These are phyloP conservation scores for Amphibalanus amphitrite DNA, from an alignment of 1,140 invertebrate genomes.

Conservation along the genomic window DNA sequence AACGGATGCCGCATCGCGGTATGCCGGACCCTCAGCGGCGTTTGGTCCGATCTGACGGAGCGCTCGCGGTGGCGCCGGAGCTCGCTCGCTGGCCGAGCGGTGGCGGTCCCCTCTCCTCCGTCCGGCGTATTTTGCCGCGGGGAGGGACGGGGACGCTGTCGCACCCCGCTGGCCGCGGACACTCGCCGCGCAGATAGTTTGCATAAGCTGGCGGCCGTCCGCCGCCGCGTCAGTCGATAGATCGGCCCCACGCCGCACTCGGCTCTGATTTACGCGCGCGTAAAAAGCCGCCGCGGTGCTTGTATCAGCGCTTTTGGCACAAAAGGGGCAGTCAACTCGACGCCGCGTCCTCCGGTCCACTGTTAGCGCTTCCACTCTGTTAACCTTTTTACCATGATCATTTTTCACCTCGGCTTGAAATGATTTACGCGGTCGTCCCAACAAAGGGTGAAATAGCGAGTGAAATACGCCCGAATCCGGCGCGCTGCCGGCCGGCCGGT, in stretches of 20 bases:
- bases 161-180: not conserved
- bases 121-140: too few relatives aligned
- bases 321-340: not conserved
- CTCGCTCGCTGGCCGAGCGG: too few relatives aligned
- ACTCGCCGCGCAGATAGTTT: not conserved
- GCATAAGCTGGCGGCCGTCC: not conserved
- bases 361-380: not conserved
- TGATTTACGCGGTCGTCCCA: not conserved
- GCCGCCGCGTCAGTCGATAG: not conserved
- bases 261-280: not conserved
- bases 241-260: too few relatives aligned
- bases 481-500: too few relatives aligned
- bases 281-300: not conserved
- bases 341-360: not conserved
- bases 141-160: too few relatives aligned
- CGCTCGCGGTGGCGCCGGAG: too few relatives aligned
- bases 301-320: not conserved
- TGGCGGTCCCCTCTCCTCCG: too few relatives aligned
- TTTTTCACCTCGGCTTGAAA: not conserved
- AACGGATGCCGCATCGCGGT: too few relatives aligned
- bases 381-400: not conserved
- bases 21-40: too few relatives aligned
- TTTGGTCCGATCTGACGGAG: too few relatives aligned
- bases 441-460: constrained; percentile 1
- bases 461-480: not conserved